Conservation (phyloP, 2,797 vertebrate genomes). For the Holocentrus rufus region DNA sequence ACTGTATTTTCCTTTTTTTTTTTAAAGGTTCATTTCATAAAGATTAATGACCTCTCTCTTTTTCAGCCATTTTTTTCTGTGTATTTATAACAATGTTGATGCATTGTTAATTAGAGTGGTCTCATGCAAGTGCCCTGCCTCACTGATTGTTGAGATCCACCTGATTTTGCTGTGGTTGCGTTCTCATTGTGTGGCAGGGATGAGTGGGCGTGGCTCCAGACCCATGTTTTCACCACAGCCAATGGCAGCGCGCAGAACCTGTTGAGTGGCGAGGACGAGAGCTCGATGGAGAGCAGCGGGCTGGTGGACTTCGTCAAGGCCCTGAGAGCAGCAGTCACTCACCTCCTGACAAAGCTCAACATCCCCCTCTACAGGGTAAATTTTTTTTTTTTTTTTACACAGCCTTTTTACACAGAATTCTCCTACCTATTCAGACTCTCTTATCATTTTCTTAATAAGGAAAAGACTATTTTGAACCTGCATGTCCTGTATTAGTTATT, state of each 20-base stretch:
- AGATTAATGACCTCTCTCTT: too few relatives aligned
- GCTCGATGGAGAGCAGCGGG: slow-evolving; percentile 66
- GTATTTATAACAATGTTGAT: neutral
- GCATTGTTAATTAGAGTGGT: neutral
- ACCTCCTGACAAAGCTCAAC: slow-evolving; percentile 83
- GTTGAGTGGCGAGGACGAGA: slow-evolving; percentile 59
- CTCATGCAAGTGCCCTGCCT: too few relatives aligned
- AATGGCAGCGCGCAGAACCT: slow-evolving; percentile 73
- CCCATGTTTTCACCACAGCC: slow-evolving; percentile 74
- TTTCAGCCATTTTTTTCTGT: too few relatives aligned
- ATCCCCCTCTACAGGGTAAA: slow-evolving; percentile 84
- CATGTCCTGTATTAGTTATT: neutral
- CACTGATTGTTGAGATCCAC: neutral
- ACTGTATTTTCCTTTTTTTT: too few relatives aligned
- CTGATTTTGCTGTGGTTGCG: slow-evolving; percentile 13
- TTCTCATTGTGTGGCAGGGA: slow-evolving; percentile 69
- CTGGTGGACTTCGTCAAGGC: slow-evolving; percentile 74
- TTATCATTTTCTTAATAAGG: neutral
- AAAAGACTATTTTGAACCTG: neutral
- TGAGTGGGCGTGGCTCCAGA: slow-evolving; percentile 85
- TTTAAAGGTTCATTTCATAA: too few relatives aligned
- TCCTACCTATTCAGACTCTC: neutral
- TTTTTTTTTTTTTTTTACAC: neutral
- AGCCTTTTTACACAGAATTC: neutral
- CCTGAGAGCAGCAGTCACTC: slow-evolving; percentile 78